Conservation (phyloP, 2,113 vertebrate species). For the Turnix velox region DNA sequence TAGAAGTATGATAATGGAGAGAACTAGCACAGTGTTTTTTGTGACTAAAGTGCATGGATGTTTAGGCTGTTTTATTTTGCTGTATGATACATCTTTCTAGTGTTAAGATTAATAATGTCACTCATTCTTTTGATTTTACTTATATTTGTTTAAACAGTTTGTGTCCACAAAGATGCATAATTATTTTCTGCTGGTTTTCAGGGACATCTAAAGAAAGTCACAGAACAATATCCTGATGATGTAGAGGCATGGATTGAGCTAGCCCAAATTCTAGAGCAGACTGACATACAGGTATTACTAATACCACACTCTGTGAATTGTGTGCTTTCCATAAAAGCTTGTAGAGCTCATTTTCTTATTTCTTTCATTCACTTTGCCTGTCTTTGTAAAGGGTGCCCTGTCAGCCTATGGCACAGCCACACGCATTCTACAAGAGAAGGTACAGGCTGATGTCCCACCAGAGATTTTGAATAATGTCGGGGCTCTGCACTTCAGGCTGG, state of each 20-base stretch:
- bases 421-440: conserved; percentile 97
- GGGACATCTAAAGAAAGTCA: conserved; percentile 98
- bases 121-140: not conserved
- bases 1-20: not conserved
- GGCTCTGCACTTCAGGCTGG: conserved; percentile 95
- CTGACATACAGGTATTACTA: conserved; percentile 88
- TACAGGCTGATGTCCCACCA: conserved; percentile 95
- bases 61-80: not conserved
- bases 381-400: conserved; percentile 80
- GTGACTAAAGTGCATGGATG: not conserved
- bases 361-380: not conserved
- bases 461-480: conserved; percentile 98
- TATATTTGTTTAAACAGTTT: not conserved
- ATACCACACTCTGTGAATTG: not conserved
- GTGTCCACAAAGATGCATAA: not conserved
- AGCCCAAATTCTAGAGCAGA: conserved; percentile 97
- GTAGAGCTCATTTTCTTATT: not conserved
- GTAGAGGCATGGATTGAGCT: conserved; percentile 99
- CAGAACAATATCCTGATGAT: conserved; percentile 97
- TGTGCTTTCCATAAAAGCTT: not conserved
- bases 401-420: conserved; percentile 98
- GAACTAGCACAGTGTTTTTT: not conserved
- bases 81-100: not conserved
- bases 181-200: conserved; percentile 54
- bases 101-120: not conserved